Evolutionary conservation across 2,113 vertebrate species (phyloP), one percentile per base, ranked within the genome.

Genomic region (Apeltes quadracus): DNA sequence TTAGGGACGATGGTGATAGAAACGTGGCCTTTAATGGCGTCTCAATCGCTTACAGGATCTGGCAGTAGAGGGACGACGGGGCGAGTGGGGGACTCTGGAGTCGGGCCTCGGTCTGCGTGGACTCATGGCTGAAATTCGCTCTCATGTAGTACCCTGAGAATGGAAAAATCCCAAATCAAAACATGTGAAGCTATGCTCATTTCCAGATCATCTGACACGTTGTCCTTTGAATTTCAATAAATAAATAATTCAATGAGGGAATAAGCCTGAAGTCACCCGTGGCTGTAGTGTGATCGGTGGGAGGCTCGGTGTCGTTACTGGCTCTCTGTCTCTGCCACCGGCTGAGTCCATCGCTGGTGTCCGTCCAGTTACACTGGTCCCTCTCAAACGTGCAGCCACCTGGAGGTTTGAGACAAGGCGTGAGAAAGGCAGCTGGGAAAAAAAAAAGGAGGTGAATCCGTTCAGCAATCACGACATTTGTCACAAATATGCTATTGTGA

Each of bases 371-470:
- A 29, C 93, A 94, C 46, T 85, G 78, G 62, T 87, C 75, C 0
- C 54, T 81, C 70, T 93, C 93, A 89, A 94, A 94, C 2, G 91
- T 89, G 66, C 93, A 94, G 0, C 82, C 76, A 77, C 93, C 93
- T 94, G 39, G 27, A 82, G 70, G 13, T 23, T 36, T n/a, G 9
- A 34, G 3, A 29, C n/a, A 11, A 57, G 16, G 11, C 0, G 39
- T 67, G 25, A 74, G 22, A 46, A 41, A 68, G 1, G 27, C 25
- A 32, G 57, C 29, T 54, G 75, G 29, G 8, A 51, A 64, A 54
- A 68, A 74, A 22, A 27, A 12, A 22, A 13, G 61, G 41, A 74
- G 15, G 41, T 32, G 23, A 38, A 44, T 9, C 14, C 25, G n/a
- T 27, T 62, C 43, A 32, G 44, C 25, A 50, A 54, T 75, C 46